Conservation (phyloP, 2,113 vertebrate genomes). For the Paradoxurus hermaphroditus region DNA sequence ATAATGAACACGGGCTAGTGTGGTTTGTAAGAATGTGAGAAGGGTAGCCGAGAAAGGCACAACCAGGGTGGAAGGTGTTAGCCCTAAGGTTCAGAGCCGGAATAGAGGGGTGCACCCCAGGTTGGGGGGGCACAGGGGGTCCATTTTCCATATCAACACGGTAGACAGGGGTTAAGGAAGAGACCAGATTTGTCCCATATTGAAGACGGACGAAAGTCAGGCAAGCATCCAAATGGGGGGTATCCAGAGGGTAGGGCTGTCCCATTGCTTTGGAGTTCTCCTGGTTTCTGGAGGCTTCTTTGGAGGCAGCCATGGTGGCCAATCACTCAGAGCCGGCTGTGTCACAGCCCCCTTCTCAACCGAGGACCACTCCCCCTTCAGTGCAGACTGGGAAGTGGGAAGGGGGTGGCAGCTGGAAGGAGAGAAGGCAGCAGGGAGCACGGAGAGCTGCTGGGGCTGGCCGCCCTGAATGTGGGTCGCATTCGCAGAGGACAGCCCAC, state of each 20-base stretch:
- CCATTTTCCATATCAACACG: not conserved
- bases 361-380: not conserved
- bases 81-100: not conserved
- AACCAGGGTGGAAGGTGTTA: not conserved
- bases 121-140: not conserved
- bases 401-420: not conserved
- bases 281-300: not conserved
- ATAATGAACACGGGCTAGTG: not conserved
- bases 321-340: not conserved
- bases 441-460: not conserved
- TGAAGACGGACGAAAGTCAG: not conserved
- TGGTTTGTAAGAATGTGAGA: not conserved
- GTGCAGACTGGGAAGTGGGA: not conserved
- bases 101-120: not conserved
- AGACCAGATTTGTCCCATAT: rapidly evolving
- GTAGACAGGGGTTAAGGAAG: too few species aligned
- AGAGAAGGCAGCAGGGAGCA: not conserved
- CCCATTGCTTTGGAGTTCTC: not conserved
- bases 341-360: not conserved
- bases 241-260: not conserved
- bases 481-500: not conserved
- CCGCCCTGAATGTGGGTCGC: slow-evolving; percentile 49
- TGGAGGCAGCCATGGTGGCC: not conserved
- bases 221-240: not conserved
- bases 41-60: not conserved